A percentile compares a stretch with the other conserved stretches of the same genome.
phyloP scores from a whole-genome alignment of 2,113 vertebrate species.

The Phalacrocorax brasilianus region DNA sequence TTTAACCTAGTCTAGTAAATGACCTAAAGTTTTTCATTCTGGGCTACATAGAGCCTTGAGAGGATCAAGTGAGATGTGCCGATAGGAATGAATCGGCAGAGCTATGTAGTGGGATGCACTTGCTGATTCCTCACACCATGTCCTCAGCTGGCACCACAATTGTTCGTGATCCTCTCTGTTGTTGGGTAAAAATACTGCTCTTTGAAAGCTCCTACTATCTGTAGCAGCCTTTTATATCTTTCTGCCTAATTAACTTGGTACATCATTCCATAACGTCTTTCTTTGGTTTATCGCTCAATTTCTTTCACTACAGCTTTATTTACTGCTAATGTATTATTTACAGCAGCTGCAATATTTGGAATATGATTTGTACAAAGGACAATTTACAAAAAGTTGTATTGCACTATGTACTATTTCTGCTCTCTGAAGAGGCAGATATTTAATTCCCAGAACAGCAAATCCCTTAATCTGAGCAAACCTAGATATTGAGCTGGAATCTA shows the following conservation, averaged over 20 bases:
- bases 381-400: background rate
- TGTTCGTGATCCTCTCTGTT: fast-evolving
- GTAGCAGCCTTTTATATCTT: background rate
- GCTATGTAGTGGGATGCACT: fast-evolving
- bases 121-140: fast-evolving
- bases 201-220: background rate
- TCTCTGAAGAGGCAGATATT: background rate
- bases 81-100: fast-evolving
- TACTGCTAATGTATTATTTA: slow-evolving; percentile 27
- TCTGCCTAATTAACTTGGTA: background rate
- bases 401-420: background rate
- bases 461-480: slow-evolving; percentile 54
- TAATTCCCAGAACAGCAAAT: slow-evolving; percentile 47
- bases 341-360: background rate
- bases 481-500: slow-evolving; percentile 2
- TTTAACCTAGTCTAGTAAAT: fast-evolving
- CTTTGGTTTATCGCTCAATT: background rate
- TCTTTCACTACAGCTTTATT: background rate
- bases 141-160: background rate
- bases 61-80: background rate
- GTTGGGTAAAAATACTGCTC: background rate
- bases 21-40: background rate
- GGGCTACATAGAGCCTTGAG: background rate
- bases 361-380: slow-evolving; percentile 15
- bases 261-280: background rate